These are phyloP conservation scores for Tachina lurida DNA, from an alignment of 2,888 invertebrate species.

Conservation along the genomic window DNA sequence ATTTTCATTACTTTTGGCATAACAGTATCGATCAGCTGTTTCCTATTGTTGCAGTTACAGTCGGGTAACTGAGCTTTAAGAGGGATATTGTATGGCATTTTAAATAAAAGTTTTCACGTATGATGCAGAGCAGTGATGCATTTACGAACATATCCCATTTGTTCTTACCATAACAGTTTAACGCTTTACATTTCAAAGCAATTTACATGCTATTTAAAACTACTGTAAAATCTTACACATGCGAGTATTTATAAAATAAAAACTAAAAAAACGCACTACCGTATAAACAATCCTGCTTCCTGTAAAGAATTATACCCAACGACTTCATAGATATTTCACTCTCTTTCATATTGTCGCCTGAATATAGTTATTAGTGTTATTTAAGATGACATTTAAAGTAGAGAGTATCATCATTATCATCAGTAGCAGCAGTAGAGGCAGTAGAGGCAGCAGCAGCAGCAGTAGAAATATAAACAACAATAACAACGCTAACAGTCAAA, in stretches of 20 bases:
- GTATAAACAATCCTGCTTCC: conserved; percentile 43
- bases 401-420: conserved; percentile 66
- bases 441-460: conserved; percentile 12
- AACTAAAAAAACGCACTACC: not conserved
- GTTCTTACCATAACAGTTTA: too few species aligned
- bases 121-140: too few species aligned
- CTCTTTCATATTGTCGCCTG: conserved; percentile 29
- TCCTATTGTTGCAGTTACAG: too few species aligned
- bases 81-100: too few species aligned
- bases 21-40: too few species aligned
- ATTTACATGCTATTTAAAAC: not conserved
- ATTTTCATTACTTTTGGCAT: too few species aligned
- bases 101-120: too few species aligned
- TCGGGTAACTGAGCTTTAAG: too few species aligned
- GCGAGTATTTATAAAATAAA: not conserved
- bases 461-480: not conserved
- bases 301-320: conserved; percentile 18
- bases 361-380: conserved; percentile 70
- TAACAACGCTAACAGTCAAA: conserved; percentile 44
- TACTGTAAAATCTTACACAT: not conserved
- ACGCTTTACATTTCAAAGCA: not conserved
- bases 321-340: conserved; percentile 19
- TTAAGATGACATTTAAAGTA: conserved; percentile 72
- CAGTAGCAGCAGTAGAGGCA: conserved; percentile 12
- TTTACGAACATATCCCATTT: too few species aligned